Evolutionary conservation across 2,113 vertebrate genomes (phyloP), one percentile per base, ranked within the genome.

Genomic region (Ia io): DNA sequence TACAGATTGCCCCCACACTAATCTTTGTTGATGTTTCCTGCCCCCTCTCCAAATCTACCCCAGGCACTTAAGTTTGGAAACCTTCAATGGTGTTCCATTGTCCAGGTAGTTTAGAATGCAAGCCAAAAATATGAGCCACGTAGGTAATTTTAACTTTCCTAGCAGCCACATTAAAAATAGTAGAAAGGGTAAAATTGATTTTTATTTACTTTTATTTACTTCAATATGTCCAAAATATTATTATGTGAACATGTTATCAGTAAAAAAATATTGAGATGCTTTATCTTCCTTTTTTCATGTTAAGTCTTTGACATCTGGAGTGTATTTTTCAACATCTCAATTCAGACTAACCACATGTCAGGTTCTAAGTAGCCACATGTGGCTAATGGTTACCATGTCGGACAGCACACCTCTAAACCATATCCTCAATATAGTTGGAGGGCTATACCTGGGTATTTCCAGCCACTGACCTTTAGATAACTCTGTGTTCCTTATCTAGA

Each of bases 161-260:
- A n/a, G 44, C 93, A 86, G 49, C 69, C 82, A 91, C 37, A 76
- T 90, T 94, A 82, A 53, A 89, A 94, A 95, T 82, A 49, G 22
- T 84, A 59, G 77, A 93, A 92, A 86, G n/a, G 28, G 4, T 88
- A 56, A 88, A 88, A 65, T 79, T 92, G 67, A 87, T 90, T 86
- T 94, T 94, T 12, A 25, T 79, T 25, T 88, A 56, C 25, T 78
- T 96, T 95, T 88, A 37, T 88, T 96, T 63, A 65, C 65, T 89
- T 90, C 5, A 70, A 0, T 69, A 44, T 79, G 86, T 69, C 42
- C 35, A 90, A 47, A 83, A 78, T 84, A 76, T 69, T 80, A 61
- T 78, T 80, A 61, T 78, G 82, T 95, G 93, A 95, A 67, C 30
- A 49, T 44, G 17, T 53, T 67, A 79, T 73, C 20, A 9, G 18